phyloP scores from a whole-genome alignment of 2,888 invertebrate genomes.

The Mesorhabditis sp. region DNA sequence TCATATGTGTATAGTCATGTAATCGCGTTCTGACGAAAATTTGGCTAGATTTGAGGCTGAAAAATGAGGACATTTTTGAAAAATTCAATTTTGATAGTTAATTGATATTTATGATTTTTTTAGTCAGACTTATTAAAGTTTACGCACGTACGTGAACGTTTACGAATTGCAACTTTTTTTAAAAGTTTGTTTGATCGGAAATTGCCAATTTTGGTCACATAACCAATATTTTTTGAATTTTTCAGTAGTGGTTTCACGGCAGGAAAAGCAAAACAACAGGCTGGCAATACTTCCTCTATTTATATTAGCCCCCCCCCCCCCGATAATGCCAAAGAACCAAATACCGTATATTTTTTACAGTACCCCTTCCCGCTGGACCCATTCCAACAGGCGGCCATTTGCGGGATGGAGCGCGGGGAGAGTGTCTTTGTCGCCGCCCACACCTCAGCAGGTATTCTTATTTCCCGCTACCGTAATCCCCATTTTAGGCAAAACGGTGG shows the following conservation, averaged over 20 bases:
- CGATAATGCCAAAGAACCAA: neutral
- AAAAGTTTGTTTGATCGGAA: too few relatives aligned
- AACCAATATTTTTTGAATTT: neutral
- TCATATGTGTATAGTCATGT: neutral
- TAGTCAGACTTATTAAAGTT: too few relatives aligned
- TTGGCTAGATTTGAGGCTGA: neutral
- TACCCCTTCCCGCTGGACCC: constrained; percentile 84
- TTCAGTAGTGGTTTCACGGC: neutral
- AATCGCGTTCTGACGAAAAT: neutral
- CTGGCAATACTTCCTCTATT: neutral
- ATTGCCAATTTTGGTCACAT: neutral
- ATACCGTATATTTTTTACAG: constrained; percentile 23
- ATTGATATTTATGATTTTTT: too few relatives aligned
- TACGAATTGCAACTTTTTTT: too few relatives aligned
- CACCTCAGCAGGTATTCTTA: constrained; percentile 75
- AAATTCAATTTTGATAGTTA: constrained; percentile 3
- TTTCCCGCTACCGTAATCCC: constrained; percentile 23
- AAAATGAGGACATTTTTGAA: neutral
- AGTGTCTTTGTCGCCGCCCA: constrained; percentile 98
- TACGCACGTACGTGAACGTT: too few relatives aligned
- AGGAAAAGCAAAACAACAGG: neutral
- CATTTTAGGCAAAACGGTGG: constrained; percentile 77
- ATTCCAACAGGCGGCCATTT: constrained; percentile 93
- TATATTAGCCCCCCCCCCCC: neutral
- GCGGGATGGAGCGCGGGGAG: constrained; percentile 80